Evolutionary conservation across 2,113 vertebrate genomes (phyloP).

Genomic region (Trogon surrucura): DNA sequence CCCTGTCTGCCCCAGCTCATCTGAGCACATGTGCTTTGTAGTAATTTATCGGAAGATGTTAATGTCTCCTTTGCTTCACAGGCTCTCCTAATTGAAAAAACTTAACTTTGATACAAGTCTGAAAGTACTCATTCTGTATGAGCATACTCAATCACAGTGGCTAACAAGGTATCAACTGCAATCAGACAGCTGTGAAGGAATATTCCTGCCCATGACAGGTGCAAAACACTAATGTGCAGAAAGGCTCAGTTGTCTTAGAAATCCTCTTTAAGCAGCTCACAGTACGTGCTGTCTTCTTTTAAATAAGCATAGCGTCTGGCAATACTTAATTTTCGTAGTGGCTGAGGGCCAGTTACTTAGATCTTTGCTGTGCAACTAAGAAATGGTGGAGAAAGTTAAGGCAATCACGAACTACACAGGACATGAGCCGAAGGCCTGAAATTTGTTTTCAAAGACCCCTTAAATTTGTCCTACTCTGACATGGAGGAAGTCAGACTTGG

Average conservation of each 20-base stretch:
- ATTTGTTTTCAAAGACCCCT: neutral
- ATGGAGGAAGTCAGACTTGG: neutral
- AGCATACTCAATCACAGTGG: neutral
- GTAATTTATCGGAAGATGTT: neutral
- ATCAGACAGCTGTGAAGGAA: neutral
- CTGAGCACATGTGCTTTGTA: neutral
- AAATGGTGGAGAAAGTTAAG: neutral
- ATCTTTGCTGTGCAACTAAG: neutral
- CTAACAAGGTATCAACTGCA: neutral
- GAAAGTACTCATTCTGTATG: neutral
- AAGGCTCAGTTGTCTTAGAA: neutral
- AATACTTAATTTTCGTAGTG: neutral
- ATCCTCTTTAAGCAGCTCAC: neutral
- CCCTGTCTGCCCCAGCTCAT: neutral
- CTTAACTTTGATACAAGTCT: neutral
- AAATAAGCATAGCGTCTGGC: neutral
- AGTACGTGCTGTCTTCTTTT: neutral
- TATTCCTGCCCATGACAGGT: neutral
- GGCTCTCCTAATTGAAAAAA: neutral
- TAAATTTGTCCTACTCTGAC: neutral
- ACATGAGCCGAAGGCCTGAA: neutral
- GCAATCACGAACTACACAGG: neutral
- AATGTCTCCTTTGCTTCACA: neutral
- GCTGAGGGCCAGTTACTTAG: neutral
- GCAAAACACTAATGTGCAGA: neutral